Conservation (phyloP, 2,113 vertebrate genomes). For the Oncorhynchus nerka region DNA sequence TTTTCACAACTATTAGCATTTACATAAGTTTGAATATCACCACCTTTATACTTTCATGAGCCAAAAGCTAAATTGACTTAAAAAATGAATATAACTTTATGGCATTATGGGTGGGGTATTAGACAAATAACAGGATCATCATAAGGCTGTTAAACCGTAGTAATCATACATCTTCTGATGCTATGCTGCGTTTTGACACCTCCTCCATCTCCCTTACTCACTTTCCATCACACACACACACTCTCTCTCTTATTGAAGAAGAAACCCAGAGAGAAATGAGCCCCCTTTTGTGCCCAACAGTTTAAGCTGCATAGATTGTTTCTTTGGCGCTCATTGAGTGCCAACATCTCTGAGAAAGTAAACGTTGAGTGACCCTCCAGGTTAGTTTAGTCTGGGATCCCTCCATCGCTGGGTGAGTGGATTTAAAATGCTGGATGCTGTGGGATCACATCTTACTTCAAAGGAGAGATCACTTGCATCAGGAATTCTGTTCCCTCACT, state of each 20-base stretch:
- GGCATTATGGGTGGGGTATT: no score
- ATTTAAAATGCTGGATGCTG: constrained; percentile 60
- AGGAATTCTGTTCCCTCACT: constrained; percentile 72
- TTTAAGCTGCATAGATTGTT: constrained; percentile 82
- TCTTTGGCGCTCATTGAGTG: constrained; percentile 62
- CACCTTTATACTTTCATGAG: no score
- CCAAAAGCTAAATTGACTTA: no score
- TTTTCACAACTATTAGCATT: no score
- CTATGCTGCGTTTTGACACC: no score
- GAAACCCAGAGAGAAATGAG: constrained; percentile 25
- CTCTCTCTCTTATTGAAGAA: background rate
- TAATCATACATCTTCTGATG: no score
- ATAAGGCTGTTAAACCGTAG: no score
- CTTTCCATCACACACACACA: background rate
- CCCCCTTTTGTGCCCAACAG: constrained; percentile 68
- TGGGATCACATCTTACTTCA: constrained; percentile 66
- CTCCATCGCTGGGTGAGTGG: constrained; percentile 12
- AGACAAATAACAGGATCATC: no score
- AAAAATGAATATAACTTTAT: no score
- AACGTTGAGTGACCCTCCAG: constrained; percentile 82
- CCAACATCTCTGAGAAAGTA: constrained; percentile 82
- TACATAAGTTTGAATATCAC: no score
- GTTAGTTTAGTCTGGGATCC: constrained; percentile 76
- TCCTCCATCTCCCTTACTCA: background rate
- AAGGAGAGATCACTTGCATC: constrained; percentile 68